Percentiles rank a stretch among this genome's conserved stretches.
Conservation (phyloP, 2,113 vertebrate genomes). For the Colossoma macropomum region DNA sequence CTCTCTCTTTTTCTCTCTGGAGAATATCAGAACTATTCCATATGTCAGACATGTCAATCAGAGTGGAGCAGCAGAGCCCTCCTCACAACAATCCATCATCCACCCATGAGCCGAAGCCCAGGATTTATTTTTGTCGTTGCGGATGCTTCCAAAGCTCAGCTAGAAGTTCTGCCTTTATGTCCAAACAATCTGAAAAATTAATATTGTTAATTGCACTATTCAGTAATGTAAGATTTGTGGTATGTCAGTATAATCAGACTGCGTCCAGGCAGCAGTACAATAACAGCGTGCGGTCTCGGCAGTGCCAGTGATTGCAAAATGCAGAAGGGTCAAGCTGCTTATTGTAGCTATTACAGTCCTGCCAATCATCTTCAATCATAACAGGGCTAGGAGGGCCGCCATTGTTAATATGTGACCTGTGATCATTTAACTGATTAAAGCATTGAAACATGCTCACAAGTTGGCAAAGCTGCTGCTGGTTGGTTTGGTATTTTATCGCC, state of each 20-base stretch:
- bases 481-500: background rate
- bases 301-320: slow-evolving; percentile 34
- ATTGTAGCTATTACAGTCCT: slow-evolving; percentile 40
- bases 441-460: slow-evolving; percentile 1
- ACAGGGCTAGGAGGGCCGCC: slow-evolving; percentile 4
- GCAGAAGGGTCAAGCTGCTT: slow-evolving; percentile 15
- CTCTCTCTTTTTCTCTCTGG: slow-evolving; percentile 90
- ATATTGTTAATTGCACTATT: slow-evolving; percentile 54
- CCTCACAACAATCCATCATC: slow-evolving; percentile 55
- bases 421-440: slow-evolving; percentile 27
- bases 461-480: slow-evolving; percentile 2
- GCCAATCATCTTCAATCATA: slow-evolving; percentile 42
- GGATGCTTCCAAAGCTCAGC: slow-evolving; percentile 75
- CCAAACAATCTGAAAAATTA: slow-evolving; percentile 53
- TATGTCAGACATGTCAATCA: slow-evolving; percentile 95
- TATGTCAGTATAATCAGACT: slow-evolving; percentile 42
- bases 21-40: slow-evolving; percentile 94
- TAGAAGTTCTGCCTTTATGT: slow-evolving; percentile 56
- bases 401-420: slow-evolving; percentile 15
- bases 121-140: slow-evolving; percentile 76
- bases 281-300: slow-evolving; percentile 30
- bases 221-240: slow-evolving; percentile 43
- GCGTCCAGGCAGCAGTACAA: slow-evolving; percentile 26
- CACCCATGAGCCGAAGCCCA: slow-evolving; percentile 36
- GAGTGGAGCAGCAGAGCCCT: slow-evolving; percentile 84